Percentiles rank a stretch among this genome's conserved stretches.
phyloP scores from a whole-genome alignment of 2,888 invertebrate genomes.

The Teleogryllus oceanicus region DNA sequence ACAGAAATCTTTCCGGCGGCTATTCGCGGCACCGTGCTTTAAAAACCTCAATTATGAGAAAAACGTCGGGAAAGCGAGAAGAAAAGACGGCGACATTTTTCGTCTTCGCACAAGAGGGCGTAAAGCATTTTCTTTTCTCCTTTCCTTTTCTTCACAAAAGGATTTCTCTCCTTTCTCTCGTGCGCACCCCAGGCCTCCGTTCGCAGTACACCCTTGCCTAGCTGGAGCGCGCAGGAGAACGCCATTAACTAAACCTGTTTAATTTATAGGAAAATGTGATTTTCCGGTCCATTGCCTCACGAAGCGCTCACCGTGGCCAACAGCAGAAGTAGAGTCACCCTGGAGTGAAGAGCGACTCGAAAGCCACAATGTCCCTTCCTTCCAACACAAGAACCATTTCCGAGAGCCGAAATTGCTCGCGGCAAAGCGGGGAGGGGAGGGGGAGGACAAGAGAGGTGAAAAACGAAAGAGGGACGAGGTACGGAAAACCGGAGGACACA shows the following conservation, averaged over 20 bases:
- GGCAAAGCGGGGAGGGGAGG: background rate
- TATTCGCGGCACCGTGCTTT: no score
- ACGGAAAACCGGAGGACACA: background rate
- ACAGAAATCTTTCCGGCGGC: no score
- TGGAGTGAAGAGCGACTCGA: background rate
- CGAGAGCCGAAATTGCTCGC: background rate
- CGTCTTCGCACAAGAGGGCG: background rate
- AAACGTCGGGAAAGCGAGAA: no score
- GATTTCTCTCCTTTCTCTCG: background rate
- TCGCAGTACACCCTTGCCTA: background rate
- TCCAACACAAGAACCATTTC: background rate
- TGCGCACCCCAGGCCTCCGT: background rate
- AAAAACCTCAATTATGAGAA: no score
- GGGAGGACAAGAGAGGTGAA: background rate
- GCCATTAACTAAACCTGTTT: conserved; percentile 38
- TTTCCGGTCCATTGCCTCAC: conserved; percentile 42
- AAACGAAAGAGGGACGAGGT: background rate
- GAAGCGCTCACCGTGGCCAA: background rate
- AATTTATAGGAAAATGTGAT: conserved; percentile 44
- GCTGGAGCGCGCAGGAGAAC: conserved; percentile 19
- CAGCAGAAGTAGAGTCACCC: conserved; percentile 7
- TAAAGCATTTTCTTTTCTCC: background rate
- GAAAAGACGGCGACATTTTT: no score
- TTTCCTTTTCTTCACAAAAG: background rate
- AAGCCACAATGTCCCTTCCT: background rate